Evolutionary conservation across 1,140 invertebrate genomes (phyloP), one percentile per base, ranked within the genome.

Genomic region (Drosophila erecta): DNA sequence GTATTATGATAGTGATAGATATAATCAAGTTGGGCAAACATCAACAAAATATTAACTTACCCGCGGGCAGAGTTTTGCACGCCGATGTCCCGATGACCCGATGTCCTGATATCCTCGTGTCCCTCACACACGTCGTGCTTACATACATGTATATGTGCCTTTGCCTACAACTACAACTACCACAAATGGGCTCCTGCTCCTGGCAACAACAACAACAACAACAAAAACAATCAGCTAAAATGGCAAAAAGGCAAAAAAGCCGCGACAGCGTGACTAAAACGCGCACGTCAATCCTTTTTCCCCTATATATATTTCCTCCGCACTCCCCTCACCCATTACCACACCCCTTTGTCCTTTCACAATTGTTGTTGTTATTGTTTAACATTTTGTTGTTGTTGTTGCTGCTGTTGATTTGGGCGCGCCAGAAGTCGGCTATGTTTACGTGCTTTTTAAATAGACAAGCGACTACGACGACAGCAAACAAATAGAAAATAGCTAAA

Each of bases 141-240:
- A 2, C 27, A 30, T 7, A 8, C 30, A 30, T 30, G 8, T 6
- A 4, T 65, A 54, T 66, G 50, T 57, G 47, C 60, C 38, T 56
- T 46, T 12, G 40, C 47, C 30, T 46, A 57, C 59, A 64, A 46
- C 62, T 53, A 41, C 54, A 74, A 57, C 49, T 50, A 37, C 30
- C 22, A 54, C 30, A 53, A 30, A 30, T 22, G 33, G 30, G 24
- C 51, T 57, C 17, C 24, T 33, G 37, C 30, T 22, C 62, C 59
- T 30, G 27, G 33, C 27, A 53, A 17, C 27, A 27, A 30, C 17
- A 55, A 55, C 46, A 75, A 71, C 72, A 83, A 81, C 51, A 75
- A 75, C 72, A 83, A 81, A 83, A 83, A 83, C 79, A 83, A 83
- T 83, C 79, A 83, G 79, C 79, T 83, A 83, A 83, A 83, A 83